Conservation (phyloP, 2,888 invertebrate genomes). For the Lasioglossum leucozonium region DNA sequence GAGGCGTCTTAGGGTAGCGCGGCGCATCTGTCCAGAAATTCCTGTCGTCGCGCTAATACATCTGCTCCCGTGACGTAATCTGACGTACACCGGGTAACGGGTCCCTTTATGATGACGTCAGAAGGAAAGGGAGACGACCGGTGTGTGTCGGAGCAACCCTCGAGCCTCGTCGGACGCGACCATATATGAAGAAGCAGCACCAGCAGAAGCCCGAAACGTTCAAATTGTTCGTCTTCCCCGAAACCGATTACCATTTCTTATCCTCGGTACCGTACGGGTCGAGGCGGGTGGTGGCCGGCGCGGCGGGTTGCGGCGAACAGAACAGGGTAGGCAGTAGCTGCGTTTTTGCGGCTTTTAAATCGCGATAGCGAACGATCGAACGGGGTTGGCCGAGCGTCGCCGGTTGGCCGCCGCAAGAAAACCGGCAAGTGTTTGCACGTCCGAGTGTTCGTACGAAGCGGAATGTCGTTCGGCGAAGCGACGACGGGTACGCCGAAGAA, state of each 20-base stretch:
- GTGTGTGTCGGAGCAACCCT: slow-evolving; percentile 20
- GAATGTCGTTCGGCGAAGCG: slow-evolving; percentile 66
- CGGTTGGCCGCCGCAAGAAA: slow-evolving; percentile 48
- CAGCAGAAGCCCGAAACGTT: neutral
- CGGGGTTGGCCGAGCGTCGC: slow-evolving; percentile 16
- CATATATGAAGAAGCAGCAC: neutral
- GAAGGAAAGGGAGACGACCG: slow-evolving; percentile 32
- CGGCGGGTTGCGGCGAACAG: neutral
- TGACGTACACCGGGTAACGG: slow-evolving; percentile 74
- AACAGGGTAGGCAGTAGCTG: neutral
- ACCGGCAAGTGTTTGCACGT: slow-evolving; percentile 63
- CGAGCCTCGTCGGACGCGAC: neutral
- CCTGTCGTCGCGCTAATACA: slow-evolving; percentile 50
- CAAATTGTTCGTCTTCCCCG: slow-evolving; percentile 35
- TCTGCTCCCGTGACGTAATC: slow-evolving; percentile 76
- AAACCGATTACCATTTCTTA: slow-evolving; percentile 47
- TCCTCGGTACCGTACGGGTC: neutral
- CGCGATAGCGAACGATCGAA: slow-evolving; percentile 39
- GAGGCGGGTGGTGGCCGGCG: neutral
- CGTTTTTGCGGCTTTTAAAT: slow-evolving; percentile 50
- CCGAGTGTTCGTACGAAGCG: slow-evolving; percentile 68
- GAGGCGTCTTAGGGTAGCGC: neutral
- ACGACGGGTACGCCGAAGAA: slow-evolving; percentile 55
- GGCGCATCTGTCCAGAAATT: slow-evolving; percentile 44
- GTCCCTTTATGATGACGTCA: slow-evolving; percentile 75